Evolutionary conservation across 2,113 vertebrate genomes (phyloP).

Genomic region (Meleagris gallopavo): DNA sequence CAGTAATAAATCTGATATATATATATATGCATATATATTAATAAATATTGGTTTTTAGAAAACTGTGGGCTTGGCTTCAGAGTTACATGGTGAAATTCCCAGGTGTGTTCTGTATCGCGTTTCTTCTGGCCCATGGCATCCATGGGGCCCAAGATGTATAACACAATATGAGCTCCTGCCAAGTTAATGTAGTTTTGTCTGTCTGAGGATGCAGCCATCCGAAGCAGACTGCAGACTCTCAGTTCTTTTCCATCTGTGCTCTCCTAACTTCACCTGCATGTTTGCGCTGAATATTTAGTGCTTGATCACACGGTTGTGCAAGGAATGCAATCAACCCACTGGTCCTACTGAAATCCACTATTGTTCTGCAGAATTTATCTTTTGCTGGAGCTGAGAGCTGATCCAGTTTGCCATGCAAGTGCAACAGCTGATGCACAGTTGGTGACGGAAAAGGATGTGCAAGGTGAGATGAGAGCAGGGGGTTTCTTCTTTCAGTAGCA

Average conservation of each 20-base stretch:
- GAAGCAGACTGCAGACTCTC: no score
- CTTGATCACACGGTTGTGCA: background rate
- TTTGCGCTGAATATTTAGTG: background rate
- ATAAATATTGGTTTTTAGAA: background rate
- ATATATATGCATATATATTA: no score
- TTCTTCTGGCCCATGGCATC: background rate
- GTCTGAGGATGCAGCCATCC: background rate
- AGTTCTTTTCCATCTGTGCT: background rate
- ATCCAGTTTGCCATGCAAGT: accelerated
- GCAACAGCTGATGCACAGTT: background rate
- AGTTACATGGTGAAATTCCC: background rate
- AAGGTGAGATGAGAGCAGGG: background rate
- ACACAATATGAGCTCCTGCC: background rate
- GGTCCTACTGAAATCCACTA: background rate
- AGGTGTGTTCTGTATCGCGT: background rate
- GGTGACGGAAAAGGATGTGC: background rate
- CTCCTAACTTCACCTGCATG: background rate
- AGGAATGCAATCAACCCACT: accelerated
- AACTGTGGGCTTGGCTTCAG: background rate
- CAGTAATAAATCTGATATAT: background rate
- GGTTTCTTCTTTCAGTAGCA: background rate
- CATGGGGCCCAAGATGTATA: background rate
- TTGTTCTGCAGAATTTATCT: background rate
- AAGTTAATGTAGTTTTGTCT: background rate
- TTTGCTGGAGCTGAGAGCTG: background rate